Evolutionary conservation across 2,113 vertebrate species (phyloP).

Genomic region (Gorilla gorilla): DNA sequence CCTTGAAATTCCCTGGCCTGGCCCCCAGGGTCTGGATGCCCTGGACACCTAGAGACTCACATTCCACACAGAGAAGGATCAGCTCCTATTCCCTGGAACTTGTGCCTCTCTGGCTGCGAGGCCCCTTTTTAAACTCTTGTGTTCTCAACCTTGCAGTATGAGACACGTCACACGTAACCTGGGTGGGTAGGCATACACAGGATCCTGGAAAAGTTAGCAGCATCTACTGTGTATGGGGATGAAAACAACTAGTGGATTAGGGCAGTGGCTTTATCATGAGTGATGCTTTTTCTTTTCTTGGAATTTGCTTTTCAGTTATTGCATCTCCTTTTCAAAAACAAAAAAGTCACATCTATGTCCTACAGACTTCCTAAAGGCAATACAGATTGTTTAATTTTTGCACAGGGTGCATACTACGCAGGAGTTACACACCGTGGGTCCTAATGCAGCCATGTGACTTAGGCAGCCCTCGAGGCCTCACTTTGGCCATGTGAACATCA

Average conservation of each 20-base stretch:
- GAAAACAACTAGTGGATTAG: not conserved
- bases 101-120: not conserved
- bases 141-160: not conserved
- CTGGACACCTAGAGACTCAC: not conserved
- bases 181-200: not conserved
- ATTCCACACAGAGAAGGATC: not conserved
- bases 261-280: not conserved
- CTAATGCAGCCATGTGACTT: rapidly evolving
- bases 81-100: too few species aligned
- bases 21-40: not conserved
- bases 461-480: not conserved
- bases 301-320: not conserved
- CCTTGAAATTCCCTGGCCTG: rapidly evolving
- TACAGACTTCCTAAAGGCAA: not conserved
- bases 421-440: not conserved
- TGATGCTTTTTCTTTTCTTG: not conserved
- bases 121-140: not conserved
- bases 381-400: not conserved
- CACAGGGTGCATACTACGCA: too few species aligned
- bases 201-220: not conserved
- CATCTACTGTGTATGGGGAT: not conserved
- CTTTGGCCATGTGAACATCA: not conserved
- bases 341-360: not conserved
- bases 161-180: too few species aligned
- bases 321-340: not conserved